Base-by-base conservation (phyloP, 2,797 vertebrate species). In the Scleropages formosus region DNA sequence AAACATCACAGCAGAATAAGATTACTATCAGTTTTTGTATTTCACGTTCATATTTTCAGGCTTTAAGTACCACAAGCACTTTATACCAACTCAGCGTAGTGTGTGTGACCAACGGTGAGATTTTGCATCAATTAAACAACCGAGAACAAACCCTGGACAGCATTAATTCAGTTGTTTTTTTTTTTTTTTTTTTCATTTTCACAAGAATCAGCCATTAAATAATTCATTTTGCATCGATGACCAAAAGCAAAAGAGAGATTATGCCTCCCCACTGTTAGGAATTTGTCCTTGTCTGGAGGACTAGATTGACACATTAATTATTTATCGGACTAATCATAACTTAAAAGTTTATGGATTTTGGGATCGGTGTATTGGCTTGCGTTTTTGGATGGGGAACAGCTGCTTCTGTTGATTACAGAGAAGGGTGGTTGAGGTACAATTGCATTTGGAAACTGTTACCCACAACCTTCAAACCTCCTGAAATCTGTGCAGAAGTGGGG, bases 221-320 rank as follows among this genome's bases (percentile, higher is more conserved):
- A 96, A 98, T 98, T 97, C 94, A 98, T 96, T 94, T 90, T 88
- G 87, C 91, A 93, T 93, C 93, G 94, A 93, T 94, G 95, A 93
- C 94, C 94, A 92, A 94, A 93, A 90, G 93, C 93, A 93, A 93
- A 95, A 94, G 94, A 93, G 93, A 92, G 89, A 92, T 92, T 91
- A 82, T 94, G 93, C 93, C 90, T 93, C 92, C 96, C 96, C 87
- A 95, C 96, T 96, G 95, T 88, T 98, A 93, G 95, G 94, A 98
- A 98, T 97, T 97, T 97, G 95, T 97, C 95, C 94, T 97, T 98
- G 96, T 98, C 95, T 94, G 93, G 95, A 91, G 90, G 88, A 89
- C 93, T 96, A 98, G 96, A 98, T 99, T 97, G 96, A 98, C 97
- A 95, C 97, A 98, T 98, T 95, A 98, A 98, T 98, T 98, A 98